These are phyloP conservation scores for Anticlea derivata DNA, from an alignment of 2,888 invertebrate species.

Conservation along the genomic window DNA sequence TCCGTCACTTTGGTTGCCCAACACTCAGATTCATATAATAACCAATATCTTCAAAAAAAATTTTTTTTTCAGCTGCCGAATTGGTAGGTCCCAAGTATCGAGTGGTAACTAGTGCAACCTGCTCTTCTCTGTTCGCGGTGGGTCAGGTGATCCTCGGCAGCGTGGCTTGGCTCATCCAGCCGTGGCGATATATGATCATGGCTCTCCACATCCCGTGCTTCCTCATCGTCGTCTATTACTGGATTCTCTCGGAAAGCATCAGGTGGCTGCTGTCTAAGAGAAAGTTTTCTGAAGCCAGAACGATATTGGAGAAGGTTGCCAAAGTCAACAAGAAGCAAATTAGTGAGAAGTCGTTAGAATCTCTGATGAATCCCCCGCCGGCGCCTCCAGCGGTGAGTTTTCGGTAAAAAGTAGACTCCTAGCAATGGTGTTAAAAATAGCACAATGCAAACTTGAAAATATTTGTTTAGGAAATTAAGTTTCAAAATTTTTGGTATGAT, in stretches of 20 bases:
- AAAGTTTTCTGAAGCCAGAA: constrained; percentile 84
- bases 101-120: constrained; percentile 87
- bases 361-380: constrained; percentile 67
- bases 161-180: constrained; percentile 86
- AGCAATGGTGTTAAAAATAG: no score
- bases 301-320: constrained; percentile 85
- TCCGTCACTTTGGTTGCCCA: no score
- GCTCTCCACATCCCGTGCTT: constrained; percentile 87
- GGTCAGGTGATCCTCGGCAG: constrained; percentile 88
- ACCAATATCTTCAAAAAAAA: no score
- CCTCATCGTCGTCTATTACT: constrained; percentile 86
- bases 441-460: no score
- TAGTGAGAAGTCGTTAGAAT: constrained; percentile 77
- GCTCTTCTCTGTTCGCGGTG: constrained; percentile 87
- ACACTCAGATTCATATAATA: no score
- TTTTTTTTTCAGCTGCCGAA: constrained; percentile 85
- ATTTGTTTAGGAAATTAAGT: no score
- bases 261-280: constrained; percentile 90
- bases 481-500: no score
- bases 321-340: constrained; percentile 83
- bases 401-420: no score
- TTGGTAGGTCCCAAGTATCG: constrained; percentile 89
- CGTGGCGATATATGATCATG: constrained; percentile 88
- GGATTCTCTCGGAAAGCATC: constrained; percentile 86
- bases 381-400: constrained; percentile 30